These are phyloP conservation scores for Rhea americana DNA, from an alignment of 2,113 vertebrate species.

Conservation along the genomic window DNA sequence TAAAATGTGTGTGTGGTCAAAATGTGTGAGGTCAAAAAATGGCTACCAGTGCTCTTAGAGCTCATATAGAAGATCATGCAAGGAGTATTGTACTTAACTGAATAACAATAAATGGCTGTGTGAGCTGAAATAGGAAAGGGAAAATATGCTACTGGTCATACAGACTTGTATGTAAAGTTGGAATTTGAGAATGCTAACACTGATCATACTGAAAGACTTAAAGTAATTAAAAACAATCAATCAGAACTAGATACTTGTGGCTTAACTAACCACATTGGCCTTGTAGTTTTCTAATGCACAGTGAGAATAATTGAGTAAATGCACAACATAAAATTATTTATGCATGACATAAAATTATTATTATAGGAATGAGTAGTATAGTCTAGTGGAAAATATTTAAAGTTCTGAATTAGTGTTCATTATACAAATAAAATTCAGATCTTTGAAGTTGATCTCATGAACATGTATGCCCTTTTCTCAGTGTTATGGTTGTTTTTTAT, in stretches of 20 bases:
- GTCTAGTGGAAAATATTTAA: neutral
- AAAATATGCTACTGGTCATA: neutral
- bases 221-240: neutral
- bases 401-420: neutral
- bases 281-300: neutral
- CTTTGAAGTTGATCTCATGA: neutral
- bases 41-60: neutral
- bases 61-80: neutral
- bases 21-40: neutral
- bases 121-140: neutral
- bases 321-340: neutral
- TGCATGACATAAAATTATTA: neutral
- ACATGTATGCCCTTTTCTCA: neutral
- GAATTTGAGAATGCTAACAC: neutral
- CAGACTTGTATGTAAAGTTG: rapidly evolving
- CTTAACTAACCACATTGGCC: neutral
- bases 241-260: neutral
- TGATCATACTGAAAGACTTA: neutral
- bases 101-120: neutral
- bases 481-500: neutral
- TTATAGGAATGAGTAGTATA: neutral
- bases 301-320: neutral
- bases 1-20: too few species aligned
- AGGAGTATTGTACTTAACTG: neutral
- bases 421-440: neutral